Conservation (phyloP, 1,140 invertebrate genomes). For the Sogatella furcifera region DNA sequence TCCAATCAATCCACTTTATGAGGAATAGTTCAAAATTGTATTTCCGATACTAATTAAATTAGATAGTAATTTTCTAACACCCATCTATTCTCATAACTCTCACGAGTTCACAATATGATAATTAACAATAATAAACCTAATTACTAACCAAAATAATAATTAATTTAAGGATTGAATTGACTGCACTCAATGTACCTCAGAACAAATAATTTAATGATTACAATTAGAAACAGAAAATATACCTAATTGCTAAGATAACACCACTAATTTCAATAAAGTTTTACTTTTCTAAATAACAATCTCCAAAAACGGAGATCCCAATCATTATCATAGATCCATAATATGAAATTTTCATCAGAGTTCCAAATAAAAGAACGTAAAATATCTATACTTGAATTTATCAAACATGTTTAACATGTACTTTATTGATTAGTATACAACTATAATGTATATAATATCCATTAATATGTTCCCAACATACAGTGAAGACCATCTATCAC, state of each 20-base stretch:
- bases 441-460: slow-evolving; percentile 1
- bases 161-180: not conserved
- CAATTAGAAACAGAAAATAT: slow-evolving; percentile 8
- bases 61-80: no score
- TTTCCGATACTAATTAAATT: no score
- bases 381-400: slow-evolving; percentile 19
- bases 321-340: not conserved
- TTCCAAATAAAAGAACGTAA: slow-evolving; percentile 27
- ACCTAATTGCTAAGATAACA: slow-evolving; percentile 10
- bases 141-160: not conserved
- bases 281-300: not conserved
- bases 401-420: slow-evolving; percentile 29
- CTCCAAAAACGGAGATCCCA: slow-evolving; percentile 15
- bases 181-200: not conserved
- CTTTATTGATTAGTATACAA: slow-evolving; percentile 8
- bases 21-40: no score
- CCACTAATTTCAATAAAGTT: slow-evolving; percentile 16
- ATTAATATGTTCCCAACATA: not conserved
- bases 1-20: no score
- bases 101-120: no score
- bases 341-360: slow-evolving; percentile 9
- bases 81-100: no score
- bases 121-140: not conserved
- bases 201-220: not conserved
- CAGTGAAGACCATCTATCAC: no score